Evolutionary conservation across 2,797 vertebrate genomes (phyloP).

Genomic region (Fistularia commersonii): DNA sequence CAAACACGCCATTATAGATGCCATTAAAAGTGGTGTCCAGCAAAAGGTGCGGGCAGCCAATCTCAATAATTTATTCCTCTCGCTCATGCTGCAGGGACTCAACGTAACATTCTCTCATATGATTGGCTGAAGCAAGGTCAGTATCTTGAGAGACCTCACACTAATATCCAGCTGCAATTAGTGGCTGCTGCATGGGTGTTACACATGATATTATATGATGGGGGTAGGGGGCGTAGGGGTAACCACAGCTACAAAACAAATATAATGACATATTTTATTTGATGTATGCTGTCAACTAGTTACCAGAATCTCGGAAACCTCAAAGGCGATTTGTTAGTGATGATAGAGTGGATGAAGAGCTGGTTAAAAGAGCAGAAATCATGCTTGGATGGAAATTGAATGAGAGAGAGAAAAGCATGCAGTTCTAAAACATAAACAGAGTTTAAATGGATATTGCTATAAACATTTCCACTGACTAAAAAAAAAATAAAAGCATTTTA

Average conservation of each 20-base stretch:
- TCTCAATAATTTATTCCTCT: conserved; percentile 64
- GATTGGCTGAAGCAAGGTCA: conserved; percentile 67
- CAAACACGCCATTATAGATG: conserved; percentile 58
- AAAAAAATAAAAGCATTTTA: too few species aligned
- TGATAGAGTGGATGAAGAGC: neutral
- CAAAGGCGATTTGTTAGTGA: conserved; percentile 14
- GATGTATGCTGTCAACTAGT: conserved; percentile 20
- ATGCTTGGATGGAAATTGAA: too few species aligned
- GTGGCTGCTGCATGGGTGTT: conserved; percentile 30
- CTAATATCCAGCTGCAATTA: conserved; percentile 67
- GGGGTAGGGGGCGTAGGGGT: conserved; percentile 17
- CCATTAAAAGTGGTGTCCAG: conserved; percentile 53
- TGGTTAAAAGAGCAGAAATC: too few species aligned
- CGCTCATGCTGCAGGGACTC: conserved; percentile 39
- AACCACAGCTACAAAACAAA: conserved; percentile 26
- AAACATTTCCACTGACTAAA: too few species aligned
- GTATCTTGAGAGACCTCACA: conserved; percentile 55
- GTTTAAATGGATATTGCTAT: too few species aligned
- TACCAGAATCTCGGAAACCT: conserved; percentile 19
- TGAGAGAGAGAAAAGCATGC: too few species aligned
- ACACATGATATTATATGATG: conserved; percentile 47
- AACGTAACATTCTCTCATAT: conserved; percentile 48
- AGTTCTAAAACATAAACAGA: too few species aligned
- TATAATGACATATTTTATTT: conserved; percentile 29
- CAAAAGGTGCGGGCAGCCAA: conserved; percentile 43